Base-by-base conservation (phyloP, 2,888 invertebrate species). In the Stramonita haemastoma region DNA sequence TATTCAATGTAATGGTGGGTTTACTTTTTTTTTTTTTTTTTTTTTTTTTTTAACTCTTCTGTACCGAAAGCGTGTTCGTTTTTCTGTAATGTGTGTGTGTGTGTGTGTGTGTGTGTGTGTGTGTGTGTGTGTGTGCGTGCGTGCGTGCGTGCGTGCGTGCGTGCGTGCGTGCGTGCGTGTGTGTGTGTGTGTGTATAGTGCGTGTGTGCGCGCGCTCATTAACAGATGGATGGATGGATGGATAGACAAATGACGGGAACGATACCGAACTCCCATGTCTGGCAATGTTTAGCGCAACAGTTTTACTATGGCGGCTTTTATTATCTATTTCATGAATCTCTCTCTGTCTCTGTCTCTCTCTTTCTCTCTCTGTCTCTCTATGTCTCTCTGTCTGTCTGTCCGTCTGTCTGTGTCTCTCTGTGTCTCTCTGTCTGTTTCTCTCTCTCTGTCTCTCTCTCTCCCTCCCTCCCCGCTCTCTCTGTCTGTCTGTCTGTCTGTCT, bases 161-260 rank as follows among this genome's bases (percentile, higher is more conserved):
- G 83, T 83, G 83, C 11, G 81, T 81, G 36, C 36, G 36, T 36
- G 46, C 36, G 81, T 81, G 81, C 36, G 81, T 81, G 81, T 81
- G 81, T 81, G 81, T 81, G 81, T n/a, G n/a, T n/a, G n/a, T n/a
- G n/a, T n/a, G n/a, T n/a, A n/a, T n/a, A n/a, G n/a, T n/a, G n/a
- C n/a, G 81, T 81, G 81, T 81, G 81, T 81, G 81, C 36, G 81
- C 36, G 81, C 36, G 81, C 46, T 46, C 8, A 46, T 46, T 2
- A 8, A 46, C 4, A 46, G 46, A 46, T 46, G 46, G 46, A 8
- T 46, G 46, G 8, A 46, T 46, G 46, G 8, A 2, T 46, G 46
- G 46, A 46, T 46, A 46, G 46, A 46, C 46, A 46, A 46, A 46
- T 46, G 46, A 46, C 46, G 8, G 8, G 46, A 46, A 66, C 66